phyloP scores from a whole-genome alignment of 2,888 invertebrate genomes.

The Exephanes ischioxanthus region DNA sequence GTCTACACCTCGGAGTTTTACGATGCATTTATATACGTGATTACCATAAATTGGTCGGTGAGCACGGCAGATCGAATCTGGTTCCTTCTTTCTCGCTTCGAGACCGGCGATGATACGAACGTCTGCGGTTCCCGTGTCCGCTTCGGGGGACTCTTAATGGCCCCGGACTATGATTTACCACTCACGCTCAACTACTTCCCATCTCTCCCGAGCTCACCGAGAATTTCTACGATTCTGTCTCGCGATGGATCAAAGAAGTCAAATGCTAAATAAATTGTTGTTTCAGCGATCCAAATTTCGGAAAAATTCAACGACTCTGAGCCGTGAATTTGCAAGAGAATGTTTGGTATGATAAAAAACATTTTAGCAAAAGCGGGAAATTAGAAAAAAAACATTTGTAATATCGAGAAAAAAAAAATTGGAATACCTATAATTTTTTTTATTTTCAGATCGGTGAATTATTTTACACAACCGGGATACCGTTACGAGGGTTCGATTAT shows the following conservation, averaged over 20 bases:
- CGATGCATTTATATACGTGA: slow-evolving; percentile 67
- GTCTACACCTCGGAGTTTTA: slow-evolving; percentile 63
- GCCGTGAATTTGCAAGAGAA: too few relatives aligned
- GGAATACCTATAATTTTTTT: too few relatives aligned
- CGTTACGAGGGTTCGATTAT: too few relatives aligned
- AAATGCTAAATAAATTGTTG: not conserved
- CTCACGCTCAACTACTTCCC: slow-evolving; percentile 3
- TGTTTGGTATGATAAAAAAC: too few relatives aligned
- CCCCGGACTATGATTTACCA: slow-evolving; percentile 37
- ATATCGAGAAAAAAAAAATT: too few relatives aligned
- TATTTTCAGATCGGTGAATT: too few relatives aligned
- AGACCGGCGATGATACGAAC: slow-evolving; percentile 25
- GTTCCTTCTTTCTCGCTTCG: slow-evolving; percentile 24
- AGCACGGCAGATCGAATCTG: slow-evolving; percentile 54
- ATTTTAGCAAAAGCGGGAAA: too few relatives aligned
- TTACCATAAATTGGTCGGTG: slow-evolving; percentile 66
- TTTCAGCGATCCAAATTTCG: not conserved
- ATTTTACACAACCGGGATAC: too few relatives aligned
- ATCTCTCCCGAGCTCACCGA: not conserved
- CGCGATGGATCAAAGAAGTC: not conserved
- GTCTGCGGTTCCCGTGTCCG: not conserved
- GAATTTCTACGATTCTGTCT: slow-evolving; percentile 23
- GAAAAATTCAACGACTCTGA: too few relatives aligned
- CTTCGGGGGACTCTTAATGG: slow-evolving; percentile 28
- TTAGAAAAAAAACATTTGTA: too few relatives aligned